Percentiles rank a stretch among this genome's conserved stretches.
phyloP scores from a whole-genome alignment of 2,113 vertebrate genomes.

The Cichladusa arquata region DNA sequence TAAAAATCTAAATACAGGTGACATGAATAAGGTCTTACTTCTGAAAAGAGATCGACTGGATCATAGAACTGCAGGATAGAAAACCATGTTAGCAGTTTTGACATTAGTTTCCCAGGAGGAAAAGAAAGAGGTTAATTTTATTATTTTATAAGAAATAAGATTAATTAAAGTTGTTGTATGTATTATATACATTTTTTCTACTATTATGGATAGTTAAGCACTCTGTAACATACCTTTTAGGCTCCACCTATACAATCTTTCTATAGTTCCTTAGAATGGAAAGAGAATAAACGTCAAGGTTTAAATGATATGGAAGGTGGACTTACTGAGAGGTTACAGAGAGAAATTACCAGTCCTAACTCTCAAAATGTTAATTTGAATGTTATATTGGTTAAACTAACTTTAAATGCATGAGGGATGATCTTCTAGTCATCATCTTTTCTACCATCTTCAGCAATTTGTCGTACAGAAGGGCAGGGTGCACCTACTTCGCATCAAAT shows the following conservation, averaged over 20 bases:
- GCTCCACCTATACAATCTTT: not conserved
- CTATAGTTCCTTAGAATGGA: not conserved
- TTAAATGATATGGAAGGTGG: not conserved
- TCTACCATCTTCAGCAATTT: not conserved
- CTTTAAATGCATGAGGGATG: not conserved
- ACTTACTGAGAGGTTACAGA: not conserved
- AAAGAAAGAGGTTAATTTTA: accelerated
- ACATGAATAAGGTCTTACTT: not conserved
- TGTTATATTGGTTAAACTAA: not conserved
- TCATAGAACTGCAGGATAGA: not conserved
- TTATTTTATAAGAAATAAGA: not conserved
- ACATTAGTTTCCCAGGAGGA: not conserved
- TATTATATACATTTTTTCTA: not conserved
- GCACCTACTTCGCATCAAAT: not conserved
- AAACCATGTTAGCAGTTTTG: not conserved
- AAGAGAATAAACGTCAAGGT: not conserved
- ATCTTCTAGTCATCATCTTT: not conserved
- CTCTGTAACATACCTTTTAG: not conserved
- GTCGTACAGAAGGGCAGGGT: not conserved
- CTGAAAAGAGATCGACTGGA: not conserved
- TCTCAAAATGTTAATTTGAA: not conserved
- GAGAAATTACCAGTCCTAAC: not conserved
- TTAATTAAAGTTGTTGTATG: not conserved
- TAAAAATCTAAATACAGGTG: not conserved
- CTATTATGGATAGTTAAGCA: not conserved